Base-by-base conservation (phyloP, 2,113 vertebrate species). In the Corythornis madagascariensis region DNA sequence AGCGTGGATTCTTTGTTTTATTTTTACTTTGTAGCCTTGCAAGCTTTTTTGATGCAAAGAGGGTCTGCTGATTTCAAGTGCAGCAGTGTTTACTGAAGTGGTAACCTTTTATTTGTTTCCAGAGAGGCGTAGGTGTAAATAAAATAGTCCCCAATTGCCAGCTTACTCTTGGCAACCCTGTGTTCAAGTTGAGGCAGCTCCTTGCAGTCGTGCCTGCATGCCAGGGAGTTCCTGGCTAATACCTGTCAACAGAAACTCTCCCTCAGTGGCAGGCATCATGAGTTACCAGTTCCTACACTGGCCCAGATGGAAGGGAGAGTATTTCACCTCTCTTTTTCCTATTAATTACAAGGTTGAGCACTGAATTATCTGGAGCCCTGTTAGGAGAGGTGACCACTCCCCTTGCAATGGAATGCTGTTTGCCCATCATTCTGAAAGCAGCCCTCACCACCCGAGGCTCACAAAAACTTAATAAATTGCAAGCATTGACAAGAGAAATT, bases 221-320 rank as follows among this genome's bases (percentile, higher is more conserved):
- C 86, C 86, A 47, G 53, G 56, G 21, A 63, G 33, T 55, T 93
- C 52, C 80, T 74, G 60, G 65, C 80, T 81, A 83, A 78, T 74
- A 56, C 20, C 22, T 82, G 61, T 71, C 80, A 81, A 86, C 84
- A 94, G 86, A 93, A 96, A 86, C 77, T 61, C 66, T 90, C 1
- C 0, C 61, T 91, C 21, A 14, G 13, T 43, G 15, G 17, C 40
- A 67, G 60, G 56, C 56, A 55, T 52, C 5, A 0, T 15, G 53
- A 86, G 61, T 86, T 95, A 95, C 86, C 77, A n/a, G 80, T 93
- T 90, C 86, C 77, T 92, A 56, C 73, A 40, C 65, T 89, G 61
- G 91, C 61, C 92, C 4, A 72, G 73, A 24, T 67, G 59, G 89
- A 83, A 92, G 69, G 43, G 31, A 25, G 64, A 90, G 40, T 78